Conservation (phyloP, 2,797 vertebrate genomes). For the Lates japonicus region DNA sequence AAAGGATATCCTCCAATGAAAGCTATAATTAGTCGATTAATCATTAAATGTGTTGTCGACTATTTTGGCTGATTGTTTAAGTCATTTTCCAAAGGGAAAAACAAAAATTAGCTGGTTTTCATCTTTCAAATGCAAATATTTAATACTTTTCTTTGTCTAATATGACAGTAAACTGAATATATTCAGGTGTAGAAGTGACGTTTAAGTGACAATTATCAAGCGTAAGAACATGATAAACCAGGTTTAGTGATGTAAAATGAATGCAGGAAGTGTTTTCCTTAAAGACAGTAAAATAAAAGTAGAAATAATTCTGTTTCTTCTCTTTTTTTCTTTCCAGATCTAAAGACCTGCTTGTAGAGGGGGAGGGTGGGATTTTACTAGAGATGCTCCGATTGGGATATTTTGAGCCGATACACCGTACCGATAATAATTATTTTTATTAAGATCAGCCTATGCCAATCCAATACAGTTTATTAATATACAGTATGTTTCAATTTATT, state of each 20-base stretch:
- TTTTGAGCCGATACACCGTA: conserved; percentile 61
- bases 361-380: conserved; percentile 68
- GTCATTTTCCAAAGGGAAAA: too few species aligned
- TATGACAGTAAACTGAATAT: too few species aligned
- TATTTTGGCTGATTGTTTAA: too few species aligned
- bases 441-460: conserved; percentile 73
- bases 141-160: not conserved
- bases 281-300: not conserved
- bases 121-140: not conserved
- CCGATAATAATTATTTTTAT: conserved; percentile 63
- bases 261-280: not conserved
- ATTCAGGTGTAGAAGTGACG: too few species aligned
- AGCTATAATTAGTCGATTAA: too few species aligned
- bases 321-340: conserved; percentile 65
- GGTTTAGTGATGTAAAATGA: not conserved
- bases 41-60: too few species aligned
- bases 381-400: conserved; percentile 65
- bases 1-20: too few species aligned
- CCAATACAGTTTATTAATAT: conserved; percentile 61
- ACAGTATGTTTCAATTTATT: conserved; percentile 48
- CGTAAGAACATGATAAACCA: too few species aligned
- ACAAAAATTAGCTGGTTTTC: too few species aligned
- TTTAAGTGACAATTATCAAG: too few species aligned
- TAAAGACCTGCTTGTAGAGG: conserved; percentile 68
- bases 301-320: not conserved